Conservation (phyloP, 2,113 vertebrate species). For the Lanius ludovicianus region DNA sequence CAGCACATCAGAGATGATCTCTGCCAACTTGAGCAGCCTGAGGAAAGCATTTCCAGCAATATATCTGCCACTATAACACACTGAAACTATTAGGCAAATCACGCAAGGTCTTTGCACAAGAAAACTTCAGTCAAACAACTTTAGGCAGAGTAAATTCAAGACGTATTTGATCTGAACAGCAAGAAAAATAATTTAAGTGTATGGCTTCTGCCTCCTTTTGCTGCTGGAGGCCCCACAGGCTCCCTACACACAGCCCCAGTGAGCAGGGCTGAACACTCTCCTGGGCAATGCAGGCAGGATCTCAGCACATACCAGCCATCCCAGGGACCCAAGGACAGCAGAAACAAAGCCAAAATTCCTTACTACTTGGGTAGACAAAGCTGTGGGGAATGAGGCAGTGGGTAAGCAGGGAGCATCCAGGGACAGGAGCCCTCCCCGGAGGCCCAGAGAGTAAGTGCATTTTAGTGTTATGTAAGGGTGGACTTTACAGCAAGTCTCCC, state of each 20-base stretch:
- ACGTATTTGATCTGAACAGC: neutral
- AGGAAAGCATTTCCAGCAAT: neutral
- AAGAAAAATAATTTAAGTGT: neutral
- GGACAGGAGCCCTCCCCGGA: fast-evolving
- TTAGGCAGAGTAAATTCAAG: neutral
- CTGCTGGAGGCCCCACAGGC: neutral
- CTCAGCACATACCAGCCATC: fast-evolving
- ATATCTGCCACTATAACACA: neutral
- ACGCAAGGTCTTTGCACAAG: neutral
- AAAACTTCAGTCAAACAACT: neutral
- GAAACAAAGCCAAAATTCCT: neutral
- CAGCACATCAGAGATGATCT: neutral
- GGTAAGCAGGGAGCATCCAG: fast-evolving
- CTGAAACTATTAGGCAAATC: neutral
- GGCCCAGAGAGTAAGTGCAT: fast-evolving
- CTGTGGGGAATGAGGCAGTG: fast-evolving
- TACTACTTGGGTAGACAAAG: neutral
- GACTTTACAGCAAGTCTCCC: neutral
- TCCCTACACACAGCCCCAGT: fast-evolving
- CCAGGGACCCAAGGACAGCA: neutral
- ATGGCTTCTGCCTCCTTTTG: neutral
- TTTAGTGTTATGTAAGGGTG: neutral
- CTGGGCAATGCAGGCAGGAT: neutral
- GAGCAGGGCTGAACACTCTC: neutral
- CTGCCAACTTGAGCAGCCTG: neutral